Percentiles rank a stretch among this genome's conserved stretches.
These are phyloP conservation scores for Philonicus albiceps DNA, from an alignment of 2,888 invertebrate genomes.

Conservation along the genomic window DNA sequence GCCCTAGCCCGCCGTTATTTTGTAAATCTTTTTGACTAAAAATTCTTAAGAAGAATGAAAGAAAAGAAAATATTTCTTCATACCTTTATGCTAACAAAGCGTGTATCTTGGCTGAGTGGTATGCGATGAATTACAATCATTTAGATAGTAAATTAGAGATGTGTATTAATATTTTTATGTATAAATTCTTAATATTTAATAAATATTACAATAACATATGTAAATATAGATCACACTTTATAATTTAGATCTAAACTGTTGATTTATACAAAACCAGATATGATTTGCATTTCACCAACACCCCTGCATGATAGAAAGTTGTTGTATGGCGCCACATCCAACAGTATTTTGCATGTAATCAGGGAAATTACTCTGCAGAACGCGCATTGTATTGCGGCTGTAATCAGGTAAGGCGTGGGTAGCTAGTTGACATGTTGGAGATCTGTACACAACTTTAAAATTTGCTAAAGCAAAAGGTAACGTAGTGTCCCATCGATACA, in stretches of 20 bases:
- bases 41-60: too few relatives aligned
- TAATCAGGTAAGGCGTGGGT: slow-evolving; percentile 70
- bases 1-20: too few relatives aligned
- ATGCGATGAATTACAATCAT: too few relatives aligned
- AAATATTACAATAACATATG: neutral
- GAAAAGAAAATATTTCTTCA: too few relatives aligned
- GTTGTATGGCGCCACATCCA: slow-evolving; percentile 70
- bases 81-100: too few relatives aligned
- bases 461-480: slow-evolving; percentile 62
- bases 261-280: neutral
- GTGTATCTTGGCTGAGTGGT: too few relatives aligned
- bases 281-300: slow-evolving; percentile 44
- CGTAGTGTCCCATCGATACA: slow-evolving; percentile 69
- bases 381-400: slow-evolving; percentile 67
- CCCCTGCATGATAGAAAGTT: slow-evolving; percentile 59
- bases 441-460: slow-evolving; percentile 67
- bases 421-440: slow-evolving; percentile 66
- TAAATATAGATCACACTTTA: neutral
- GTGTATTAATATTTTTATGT: neutral
- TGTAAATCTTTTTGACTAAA: too few relatives aligned
- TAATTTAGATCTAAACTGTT: neutral
- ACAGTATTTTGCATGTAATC: slow-evolving; percentile 70
- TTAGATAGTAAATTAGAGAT: neutral
- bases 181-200: neutral
- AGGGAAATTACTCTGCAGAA: slow-evolving; percentile 71